Percentiles rank a stretch among this genome's conserved stretches.
phyloP scores from a whole-genome alignment of 2,797 vertebrate species.

The Phaenicophaeus curvirostris region DNA sequence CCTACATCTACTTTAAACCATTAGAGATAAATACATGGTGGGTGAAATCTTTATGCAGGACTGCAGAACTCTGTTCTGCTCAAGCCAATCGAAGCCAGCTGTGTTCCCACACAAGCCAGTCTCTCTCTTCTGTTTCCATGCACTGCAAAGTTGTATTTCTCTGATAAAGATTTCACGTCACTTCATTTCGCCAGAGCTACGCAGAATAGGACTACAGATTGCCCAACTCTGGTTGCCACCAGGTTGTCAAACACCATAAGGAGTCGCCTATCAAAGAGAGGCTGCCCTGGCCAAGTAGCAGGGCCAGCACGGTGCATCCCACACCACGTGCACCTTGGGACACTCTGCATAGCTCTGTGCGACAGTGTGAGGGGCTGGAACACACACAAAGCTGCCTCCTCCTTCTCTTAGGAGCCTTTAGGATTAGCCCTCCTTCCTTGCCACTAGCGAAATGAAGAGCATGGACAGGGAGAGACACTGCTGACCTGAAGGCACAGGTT shows the following conservation, averaged over 20 bases:
- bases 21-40: constrained; percentile 51
- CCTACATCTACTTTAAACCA: constrained; percentile 74
- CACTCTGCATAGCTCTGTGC: constrained; percentile 75
- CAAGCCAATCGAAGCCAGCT: constrained; percentile 25
- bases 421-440: constrained; percentile 32
- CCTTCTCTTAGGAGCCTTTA: constrained; percentile 45
- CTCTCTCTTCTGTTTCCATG: not conserved
- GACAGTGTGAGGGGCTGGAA: constrained; percentile 67
- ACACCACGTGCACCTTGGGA: not conserved
- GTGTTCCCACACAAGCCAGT: not conserved
- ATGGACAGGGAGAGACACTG: not conserved
- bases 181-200: constrained; percentile 61
- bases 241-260: not conserved
- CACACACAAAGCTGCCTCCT: constrained; percentile 76
- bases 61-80: constrained; percentile 28
- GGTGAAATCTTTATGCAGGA: constrained; percentile 80
- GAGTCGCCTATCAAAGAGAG: not conserved
- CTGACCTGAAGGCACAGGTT: constrained; percentile 39
- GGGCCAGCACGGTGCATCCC: not conserved
- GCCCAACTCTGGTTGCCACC: not conserved
- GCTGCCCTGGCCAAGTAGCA: not conserved
- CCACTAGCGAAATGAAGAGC: constrained; percentile 30
- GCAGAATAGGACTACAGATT: constrained; percentile 48
- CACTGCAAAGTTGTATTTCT: not conserved
- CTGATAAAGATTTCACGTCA: constrained; percentile 80